Base-by-base conservation (phyloP, 1,140 invertebrate genomes). In the Phymorhynchus buccinoides region DNA sequence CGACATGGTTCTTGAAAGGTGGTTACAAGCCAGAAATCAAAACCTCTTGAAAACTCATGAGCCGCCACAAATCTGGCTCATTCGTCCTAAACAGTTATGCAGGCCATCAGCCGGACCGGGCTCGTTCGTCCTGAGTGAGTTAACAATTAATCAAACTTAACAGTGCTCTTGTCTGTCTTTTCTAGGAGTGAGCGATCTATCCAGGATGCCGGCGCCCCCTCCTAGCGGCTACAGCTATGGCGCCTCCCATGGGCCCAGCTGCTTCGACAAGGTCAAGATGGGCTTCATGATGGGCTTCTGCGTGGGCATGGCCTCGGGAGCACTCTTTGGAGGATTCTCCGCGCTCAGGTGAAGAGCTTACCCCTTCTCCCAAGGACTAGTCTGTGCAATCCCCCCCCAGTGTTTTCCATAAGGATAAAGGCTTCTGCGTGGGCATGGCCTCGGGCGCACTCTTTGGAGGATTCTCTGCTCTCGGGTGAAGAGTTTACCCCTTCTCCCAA, bases 361-460 rank as follows among this genome's bases (percentile, higher is more conserved):
- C 56, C 35, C 30, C 6, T 6, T 77, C 35, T 42, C 41, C 14
- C n/a, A n/a, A n/a, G n/a, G n/a, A n/a, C n/a, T n/a, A n/a, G n/a
- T n/a, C n/a, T n/a, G n/a, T n/a, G n/a, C n/a, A n/a, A 12, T 39
- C 2, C 73, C 30, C 1, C 27, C 97, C 97, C 37, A 95, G 95
- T 78, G 99, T 98, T 94, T 98, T 96, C 91, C 97, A 99, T 90
- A 96, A 96, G 94, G 96, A 99, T 95, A 99, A 98, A 91, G 98
- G 98, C 84, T 97, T 98, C 93, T 98, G 97, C 93, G 97, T 99
- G 86, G 98, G 98, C 77, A 96, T 99, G 95, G 97, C 97, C 56
- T 98, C 97, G 86, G 98, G 98, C 75, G 97, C 96, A 41, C 91
- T 99, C 71, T 99, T 99, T 94, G 98, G 98, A 48, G 98, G 98